Evolutionary conservation across 2,113 vertebrate genomes (phyloP).

Genomic region (Coracopsis vasa): DNA sequence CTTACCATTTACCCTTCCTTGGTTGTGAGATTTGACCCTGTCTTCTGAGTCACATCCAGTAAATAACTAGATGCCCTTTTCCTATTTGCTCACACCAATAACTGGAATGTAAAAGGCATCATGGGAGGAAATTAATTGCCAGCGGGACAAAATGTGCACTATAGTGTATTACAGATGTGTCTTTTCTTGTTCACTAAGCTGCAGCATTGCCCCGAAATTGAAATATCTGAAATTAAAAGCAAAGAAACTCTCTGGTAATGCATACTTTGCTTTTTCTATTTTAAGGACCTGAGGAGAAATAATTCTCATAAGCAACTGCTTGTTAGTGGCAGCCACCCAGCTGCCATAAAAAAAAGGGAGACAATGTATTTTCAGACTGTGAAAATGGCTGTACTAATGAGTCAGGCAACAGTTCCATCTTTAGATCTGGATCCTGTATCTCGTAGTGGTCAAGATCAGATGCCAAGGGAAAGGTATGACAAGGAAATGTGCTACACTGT

Average conservation of each 20-base stretch:
- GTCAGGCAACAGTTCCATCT: not conserved
- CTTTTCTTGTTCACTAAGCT: not conserved
- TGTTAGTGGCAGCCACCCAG: constrained; percentile 49
- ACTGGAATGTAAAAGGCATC: not conserved
- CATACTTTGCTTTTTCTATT: constrained; percentile 32
- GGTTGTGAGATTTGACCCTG: not conserved
- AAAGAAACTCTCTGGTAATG: not conserved
- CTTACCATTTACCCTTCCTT: not conserved
- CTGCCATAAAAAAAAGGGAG: not conserved
- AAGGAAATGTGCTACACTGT: not conserved
- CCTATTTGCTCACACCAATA: not conserved
- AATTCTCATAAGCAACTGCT: constrained; percentile 45
- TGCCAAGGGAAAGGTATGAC: not conserved
- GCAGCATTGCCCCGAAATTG: not conserved
- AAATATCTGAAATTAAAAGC: not conserved
- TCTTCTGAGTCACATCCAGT: not conserved
- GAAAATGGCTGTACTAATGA: not conserved
- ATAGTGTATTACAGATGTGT: not conserved
- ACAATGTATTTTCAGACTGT: not conserved
- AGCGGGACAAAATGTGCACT: not conserved
- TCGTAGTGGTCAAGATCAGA: not conserved
- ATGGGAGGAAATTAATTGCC: not conserved
- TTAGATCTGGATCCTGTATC: not conserved
- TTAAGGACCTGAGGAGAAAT: constrained; percentile 38
- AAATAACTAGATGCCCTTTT: not conserved